A percentile compares a stretch with the other conserved stretches of the same genome.
Conservation (phyloP, 1,140 invertebrate genomes). For the Bombus pascuorum region DNA sequence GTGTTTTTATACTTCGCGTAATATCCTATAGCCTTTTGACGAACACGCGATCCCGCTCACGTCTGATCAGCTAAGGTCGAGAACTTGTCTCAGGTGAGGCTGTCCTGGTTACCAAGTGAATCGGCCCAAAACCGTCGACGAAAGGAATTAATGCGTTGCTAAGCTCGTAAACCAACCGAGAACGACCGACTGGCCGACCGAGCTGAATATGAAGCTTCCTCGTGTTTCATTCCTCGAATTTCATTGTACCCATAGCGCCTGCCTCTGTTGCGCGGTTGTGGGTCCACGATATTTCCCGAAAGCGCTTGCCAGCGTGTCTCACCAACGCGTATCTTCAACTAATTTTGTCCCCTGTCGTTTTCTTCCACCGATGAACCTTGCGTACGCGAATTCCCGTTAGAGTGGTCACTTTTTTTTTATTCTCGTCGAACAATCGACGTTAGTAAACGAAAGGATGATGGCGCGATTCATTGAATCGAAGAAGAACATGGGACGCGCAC, state of each 20-base stretch:
- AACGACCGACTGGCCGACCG: conserved; percentile 27
- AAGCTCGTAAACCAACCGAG: conserved; percentile 56
- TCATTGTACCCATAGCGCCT: conserved; percentile 17
- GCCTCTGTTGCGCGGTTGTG: background rate
- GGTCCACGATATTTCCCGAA: background rate
- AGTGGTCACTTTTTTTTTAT: background rate
- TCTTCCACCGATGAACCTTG: background rate
- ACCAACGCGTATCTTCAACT: background rate
- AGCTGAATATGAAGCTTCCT: conserved; percentile 49
- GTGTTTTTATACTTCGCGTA: background rate
- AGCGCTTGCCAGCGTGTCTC: conserved; percentile 18
- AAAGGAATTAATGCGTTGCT: conserved; percentile 56
- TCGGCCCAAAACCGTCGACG: conserved; percentile 46
- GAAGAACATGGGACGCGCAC: background rate
- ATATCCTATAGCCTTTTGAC: background rate
- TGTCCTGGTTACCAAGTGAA: conserved; percentile 32
- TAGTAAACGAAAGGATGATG: background rate
- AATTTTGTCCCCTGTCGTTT: background rate
- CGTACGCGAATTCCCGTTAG: background rate
- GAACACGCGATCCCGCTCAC: background rate
- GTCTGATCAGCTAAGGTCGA: conserved; percentile 26
- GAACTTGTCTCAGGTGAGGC: background rate
- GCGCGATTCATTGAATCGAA: background rate
- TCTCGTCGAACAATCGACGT: background rate
- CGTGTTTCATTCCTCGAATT: conserved; percentile 57